These are phyloP conservation scores for Drosophila suzukii DNA, from an alignment of 1,140 invertebrate genomes.

Conservation along the genomic window DNA sequence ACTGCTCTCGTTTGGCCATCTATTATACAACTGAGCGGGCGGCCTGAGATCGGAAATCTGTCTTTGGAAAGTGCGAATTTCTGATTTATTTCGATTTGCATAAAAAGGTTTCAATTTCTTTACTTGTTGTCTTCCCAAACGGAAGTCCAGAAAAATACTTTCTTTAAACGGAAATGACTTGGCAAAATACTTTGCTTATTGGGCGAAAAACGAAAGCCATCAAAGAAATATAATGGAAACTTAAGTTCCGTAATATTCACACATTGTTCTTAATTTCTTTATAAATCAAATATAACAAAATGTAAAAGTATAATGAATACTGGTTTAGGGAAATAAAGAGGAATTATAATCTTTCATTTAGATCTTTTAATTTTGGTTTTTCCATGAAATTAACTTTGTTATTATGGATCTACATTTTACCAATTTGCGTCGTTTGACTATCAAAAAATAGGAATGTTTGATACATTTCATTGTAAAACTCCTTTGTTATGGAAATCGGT, in stretches of 20 bases:
- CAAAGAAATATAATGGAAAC: not conserved
- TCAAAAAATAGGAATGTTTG: no score
- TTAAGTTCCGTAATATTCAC: not conserved
- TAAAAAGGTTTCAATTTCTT: constrained; percentile 25
- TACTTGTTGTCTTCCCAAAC: not conserved
- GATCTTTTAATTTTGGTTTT: no score
- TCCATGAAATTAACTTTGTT: no score
- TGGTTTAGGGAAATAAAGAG: no score
- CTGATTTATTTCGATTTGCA: constrained; percentile 31
- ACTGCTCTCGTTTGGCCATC: constrained; percentile 27
- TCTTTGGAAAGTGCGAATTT: constrained; percentile 19
- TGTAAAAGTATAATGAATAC: no score
- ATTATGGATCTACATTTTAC: no score
- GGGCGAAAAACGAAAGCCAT: constrained; percentile 11
- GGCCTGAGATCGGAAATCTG: constrained; percentile 12
- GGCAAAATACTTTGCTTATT: constrained; percentile 14
- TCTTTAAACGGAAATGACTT: constrained; percentile 38
- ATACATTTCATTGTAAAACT: not conserved
- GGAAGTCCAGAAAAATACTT: constrained; percentile 21
- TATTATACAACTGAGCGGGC: constrained; percentile 12
- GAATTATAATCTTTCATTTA: no score
- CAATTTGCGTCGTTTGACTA: no score
- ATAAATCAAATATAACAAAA: no score
- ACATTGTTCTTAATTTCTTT: not conserved
- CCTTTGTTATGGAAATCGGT: not conserved